Percentiles rank a stretch among this genome's conserved stretches.
Conservation (phyloP, 2,888 invertebrate species). For the Noctua janthe region DNA sequence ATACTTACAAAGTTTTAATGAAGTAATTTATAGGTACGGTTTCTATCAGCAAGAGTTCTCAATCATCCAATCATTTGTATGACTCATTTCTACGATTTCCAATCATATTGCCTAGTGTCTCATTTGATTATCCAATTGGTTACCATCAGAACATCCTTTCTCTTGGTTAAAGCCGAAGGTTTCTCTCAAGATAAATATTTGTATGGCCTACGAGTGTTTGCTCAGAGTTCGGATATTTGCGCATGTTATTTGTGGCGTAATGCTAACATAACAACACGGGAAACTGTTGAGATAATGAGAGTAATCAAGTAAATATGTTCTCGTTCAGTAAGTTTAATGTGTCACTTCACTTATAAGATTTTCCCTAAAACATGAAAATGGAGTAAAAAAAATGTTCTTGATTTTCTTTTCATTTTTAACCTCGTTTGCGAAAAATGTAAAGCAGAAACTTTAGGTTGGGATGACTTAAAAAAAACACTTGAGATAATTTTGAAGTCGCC, state of each 20-base stretch:
- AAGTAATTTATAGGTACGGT: not conserved
- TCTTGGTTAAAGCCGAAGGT: conserved; percentile 17
- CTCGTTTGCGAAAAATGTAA: not conserved
- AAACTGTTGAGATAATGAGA: not conserved
- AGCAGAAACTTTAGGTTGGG: not conserved
- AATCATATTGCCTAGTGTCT: not conserved
- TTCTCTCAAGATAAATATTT: conserved; percentile 41
- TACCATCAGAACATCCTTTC: conserved; percentile 6
- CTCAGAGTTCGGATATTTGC: conserved; percentile 37
- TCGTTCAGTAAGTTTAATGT: not conserved
- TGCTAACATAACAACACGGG: conserved; percentile 8
- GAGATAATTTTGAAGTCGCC: conserved; percentile 24
- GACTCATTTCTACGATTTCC: conserved; percentile 29
- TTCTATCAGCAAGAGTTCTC: not conserved
- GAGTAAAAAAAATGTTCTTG: not conserved
- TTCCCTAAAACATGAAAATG: conserved; percentile 2
- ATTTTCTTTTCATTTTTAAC: not conserved
- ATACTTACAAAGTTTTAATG: not conserved
- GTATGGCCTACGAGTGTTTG: conserved; percentile 30
- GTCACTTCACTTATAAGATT: not conserved
- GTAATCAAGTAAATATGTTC: not conserved
- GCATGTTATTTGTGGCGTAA: conserved; percentile 27
- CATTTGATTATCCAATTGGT: conserved; percentile 37
- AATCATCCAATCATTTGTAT: conserved; percentile 4
- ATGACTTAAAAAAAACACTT: conserved; percentile 14